A percentile compares a stretch with the other conserved stretches of the same genome.
Evolutionary conservation across 2,888 invertebrate genomes (phyloP).

Genomic region (Mycalesis mineus): DNA sequence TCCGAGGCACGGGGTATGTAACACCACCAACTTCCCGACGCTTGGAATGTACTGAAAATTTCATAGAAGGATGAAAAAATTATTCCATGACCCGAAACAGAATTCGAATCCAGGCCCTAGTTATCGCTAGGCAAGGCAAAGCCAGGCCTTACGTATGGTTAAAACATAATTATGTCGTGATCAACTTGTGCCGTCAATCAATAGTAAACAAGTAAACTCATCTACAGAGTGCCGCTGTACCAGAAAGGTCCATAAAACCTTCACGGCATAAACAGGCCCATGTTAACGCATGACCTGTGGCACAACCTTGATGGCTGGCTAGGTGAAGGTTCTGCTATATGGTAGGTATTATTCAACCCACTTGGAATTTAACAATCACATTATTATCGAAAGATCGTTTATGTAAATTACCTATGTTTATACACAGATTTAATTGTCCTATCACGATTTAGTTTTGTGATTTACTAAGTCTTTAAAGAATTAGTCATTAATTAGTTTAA

Average conservation of each 20-base stretch:
- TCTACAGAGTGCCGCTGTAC: neutral
- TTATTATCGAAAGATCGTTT: slow-evolving; percentile 10
- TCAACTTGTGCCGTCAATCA: no score
- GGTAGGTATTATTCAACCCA: slow-evolving; percentile 9
- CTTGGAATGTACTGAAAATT: no score
- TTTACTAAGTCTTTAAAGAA: no score
- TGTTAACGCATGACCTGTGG: slow-evolving; percentile 41
- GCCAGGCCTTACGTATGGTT: no score
- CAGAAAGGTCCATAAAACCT: neutral
- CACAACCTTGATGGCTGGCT: slow-evolving; percentile 44
- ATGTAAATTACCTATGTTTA: neutral
- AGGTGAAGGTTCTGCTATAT: slow-evolving; percentile 34
- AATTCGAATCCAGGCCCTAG: no score
- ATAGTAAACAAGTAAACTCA: neutral
- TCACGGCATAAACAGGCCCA: neutral
- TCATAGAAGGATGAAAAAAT: no score
- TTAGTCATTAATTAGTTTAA: no score
- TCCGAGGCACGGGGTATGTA: no score
- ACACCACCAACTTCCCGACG: no score
- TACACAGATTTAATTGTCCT: neutral
- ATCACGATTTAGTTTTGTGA: neutral
- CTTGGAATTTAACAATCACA: slow-evolving; percentile 13
- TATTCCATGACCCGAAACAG: no score
- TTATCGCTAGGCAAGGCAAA: no score
- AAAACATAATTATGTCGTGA: no score